Evolutionary conservation across 2,888 invertebrate species (phyloP), one percentile per base, ranked within the genome.

Genomic region (Bombyx huttoni): DNA sequence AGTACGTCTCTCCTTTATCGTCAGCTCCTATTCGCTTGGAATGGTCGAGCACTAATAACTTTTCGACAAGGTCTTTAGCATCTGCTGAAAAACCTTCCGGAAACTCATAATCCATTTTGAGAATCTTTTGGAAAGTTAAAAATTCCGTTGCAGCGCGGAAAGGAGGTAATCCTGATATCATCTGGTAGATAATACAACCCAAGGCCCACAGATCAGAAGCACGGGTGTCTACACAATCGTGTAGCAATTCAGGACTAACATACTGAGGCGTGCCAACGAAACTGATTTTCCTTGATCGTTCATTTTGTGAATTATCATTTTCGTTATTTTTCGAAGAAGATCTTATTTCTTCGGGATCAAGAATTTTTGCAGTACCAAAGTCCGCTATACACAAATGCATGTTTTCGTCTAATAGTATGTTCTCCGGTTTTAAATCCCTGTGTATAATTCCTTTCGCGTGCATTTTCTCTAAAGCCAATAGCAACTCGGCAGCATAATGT

Each of bases 191-290:
- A 62, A 99, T 96, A 80, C 98, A 98, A 34, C 99, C 99, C 49
- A 98, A 89, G 0, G 99, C 99, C 99, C 99, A 99, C 53, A 99
- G 89, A 84, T 99, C 99, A 12, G 96, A 95, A 47, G 95, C 91
- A 52, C 91, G 91, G 49, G 93, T 92, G 51, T 93, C 92, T 2
- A 92, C 92, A 55, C 93, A 92, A 72, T 95, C 94, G 55, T 93
- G 94, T 51, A 99, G 89, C 57, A 99, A 91, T 87, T 99, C 99
- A 3, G 99, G 99, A 53, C 98, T 98, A 0, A 99, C 98, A 81
- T 99, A 99, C 77, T 99, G 98, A 2, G 99, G 98, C 10, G 99
- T 99, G 50, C 99, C 99, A 12, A 99, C 99, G 82, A 99, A 99
- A 78, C 96, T 96, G 68, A 93, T 94, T 65, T 91, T 91, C 55